Evolutionary conservation across 2,113 vertebrate species (phyloP).

Genomic region (Lichenostomus cassidix): DNA sequence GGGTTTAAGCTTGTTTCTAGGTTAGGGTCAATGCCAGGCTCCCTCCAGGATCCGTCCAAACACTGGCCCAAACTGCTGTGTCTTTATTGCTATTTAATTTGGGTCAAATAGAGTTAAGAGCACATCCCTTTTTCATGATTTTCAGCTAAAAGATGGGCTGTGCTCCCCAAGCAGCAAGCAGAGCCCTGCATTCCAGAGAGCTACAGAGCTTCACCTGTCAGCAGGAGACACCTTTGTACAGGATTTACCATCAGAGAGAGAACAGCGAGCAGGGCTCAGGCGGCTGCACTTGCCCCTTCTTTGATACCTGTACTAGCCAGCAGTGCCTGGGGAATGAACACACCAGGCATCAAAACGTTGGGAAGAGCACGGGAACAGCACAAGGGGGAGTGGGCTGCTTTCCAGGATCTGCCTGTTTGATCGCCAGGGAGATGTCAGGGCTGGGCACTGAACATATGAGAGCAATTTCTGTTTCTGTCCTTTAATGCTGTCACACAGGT

Average conservation of each 20-base stretch:
- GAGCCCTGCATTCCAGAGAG: not conserved
- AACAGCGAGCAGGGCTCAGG: not conserved
- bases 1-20: not conserved
- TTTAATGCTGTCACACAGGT: not conserved
- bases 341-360: accelerated
- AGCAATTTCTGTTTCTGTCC: not conserved
- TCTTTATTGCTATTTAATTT: not conserved
- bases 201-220: not conserved
- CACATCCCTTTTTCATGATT: not conserved
- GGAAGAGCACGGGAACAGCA: not conserved
- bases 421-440: not conserved
- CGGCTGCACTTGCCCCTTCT: not conserved
- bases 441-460: not conserved
- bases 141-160: not conserved
- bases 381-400: not conserved
- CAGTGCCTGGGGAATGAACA: not conserved
- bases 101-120: not conserved
- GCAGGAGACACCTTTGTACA: not conserved
- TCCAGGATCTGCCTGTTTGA: not conserved
- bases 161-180: not conserved
- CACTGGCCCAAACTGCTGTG: not conserved
- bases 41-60: not conserved
- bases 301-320: not conserved
- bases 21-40: not conserved
- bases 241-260: not conserved